phyloP scores from a whole-genome alignment of 2,113 vertebrate genomes.

The Eubucco bourcierii region DNA sequence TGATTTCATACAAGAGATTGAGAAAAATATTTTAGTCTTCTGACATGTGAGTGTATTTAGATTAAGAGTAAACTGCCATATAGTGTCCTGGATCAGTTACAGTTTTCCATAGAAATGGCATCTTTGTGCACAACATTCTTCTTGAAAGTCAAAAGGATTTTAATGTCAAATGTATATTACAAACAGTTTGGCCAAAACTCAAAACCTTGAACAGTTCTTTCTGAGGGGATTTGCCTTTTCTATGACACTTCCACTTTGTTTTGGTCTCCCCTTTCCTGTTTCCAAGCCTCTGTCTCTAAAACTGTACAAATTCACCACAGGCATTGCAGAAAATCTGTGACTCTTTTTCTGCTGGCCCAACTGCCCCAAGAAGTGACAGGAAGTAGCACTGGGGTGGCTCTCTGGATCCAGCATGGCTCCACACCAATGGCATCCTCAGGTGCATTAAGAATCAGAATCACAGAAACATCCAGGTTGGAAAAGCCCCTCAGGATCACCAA shows the following conservation, averaged over 20 bases:
- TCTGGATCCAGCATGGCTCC: background rate
- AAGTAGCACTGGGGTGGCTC: background rate
- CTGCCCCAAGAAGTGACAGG: background rate
- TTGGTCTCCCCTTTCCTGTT: background rate
- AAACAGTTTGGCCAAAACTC: background rate
- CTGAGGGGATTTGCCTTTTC: background rate
- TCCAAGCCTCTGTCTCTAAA: background rate
- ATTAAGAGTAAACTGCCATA: background rate
- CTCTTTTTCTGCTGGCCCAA: background rate
- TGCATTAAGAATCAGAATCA: no score
- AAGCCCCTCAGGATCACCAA: no score
- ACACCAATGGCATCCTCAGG: no score
- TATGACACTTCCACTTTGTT: background rate
- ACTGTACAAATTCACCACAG: background rate
- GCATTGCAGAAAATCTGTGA: background rate
- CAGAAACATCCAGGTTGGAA: no score
- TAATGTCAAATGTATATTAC: background rate
- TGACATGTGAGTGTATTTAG: background rate
- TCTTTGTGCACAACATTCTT: background rate
- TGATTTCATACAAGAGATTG: background rate
- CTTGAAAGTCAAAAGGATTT: background rate
- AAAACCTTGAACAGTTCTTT: background rate
- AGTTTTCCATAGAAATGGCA: background rate
- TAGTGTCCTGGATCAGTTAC: background rate
- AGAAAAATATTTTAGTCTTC: background rate